These are phyloP conservation scores for Zosterops japonicus DNA, from an alignment of 2,113 vertebrate genomes.

Conservation along the genomic window DNA sequence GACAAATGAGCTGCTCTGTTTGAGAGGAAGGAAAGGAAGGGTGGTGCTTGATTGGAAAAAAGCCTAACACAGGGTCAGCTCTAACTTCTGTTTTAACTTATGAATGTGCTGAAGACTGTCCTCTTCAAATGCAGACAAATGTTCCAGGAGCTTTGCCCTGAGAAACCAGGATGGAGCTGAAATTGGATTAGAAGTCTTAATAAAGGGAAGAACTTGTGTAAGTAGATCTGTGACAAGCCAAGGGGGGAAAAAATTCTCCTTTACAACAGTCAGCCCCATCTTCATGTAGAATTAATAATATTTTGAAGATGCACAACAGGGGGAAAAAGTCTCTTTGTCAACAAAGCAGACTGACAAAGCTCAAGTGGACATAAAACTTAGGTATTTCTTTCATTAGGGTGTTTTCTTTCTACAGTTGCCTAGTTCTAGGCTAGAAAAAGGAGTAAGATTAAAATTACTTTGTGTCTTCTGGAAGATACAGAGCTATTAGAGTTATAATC, in stretches of 20 bases:
- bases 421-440: neutral
- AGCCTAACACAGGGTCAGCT: neutral
- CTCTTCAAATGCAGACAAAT: neutral
- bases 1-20: neutral
- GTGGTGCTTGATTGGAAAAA: neutral
- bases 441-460: neutral
- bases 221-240: neutral
- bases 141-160: neutral
- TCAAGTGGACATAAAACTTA: neutral
- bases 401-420: neutral
- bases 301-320: neutral
- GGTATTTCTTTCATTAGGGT: neutral
- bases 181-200: neutral
- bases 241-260: neutral
- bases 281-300: neutral
- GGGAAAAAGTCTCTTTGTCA: neutral
- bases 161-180: neutral
- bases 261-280: neutral
- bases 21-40: neutral
- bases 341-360: neutral
- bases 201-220: neutral
- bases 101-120: neutral
- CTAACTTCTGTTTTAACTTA: neutral
- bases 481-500: neutral
- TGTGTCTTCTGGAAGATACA: neutral